Percentiles rank a stretch among this genome's conserved stretches.
Conservation (phyloP, 2,888 invertebrate species). For the Craniophora ligustri region DNA sequence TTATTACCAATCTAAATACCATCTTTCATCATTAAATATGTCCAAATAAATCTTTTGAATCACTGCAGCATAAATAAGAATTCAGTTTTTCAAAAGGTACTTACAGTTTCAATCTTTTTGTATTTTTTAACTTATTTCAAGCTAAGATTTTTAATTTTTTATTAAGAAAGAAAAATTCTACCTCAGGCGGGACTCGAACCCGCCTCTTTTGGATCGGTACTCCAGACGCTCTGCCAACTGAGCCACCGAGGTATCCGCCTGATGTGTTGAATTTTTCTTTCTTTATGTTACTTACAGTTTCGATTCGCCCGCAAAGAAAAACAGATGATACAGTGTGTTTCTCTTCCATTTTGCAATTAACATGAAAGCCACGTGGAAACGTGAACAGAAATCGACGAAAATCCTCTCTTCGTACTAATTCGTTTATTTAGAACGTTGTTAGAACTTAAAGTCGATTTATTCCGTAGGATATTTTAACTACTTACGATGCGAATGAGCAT, state of each 20-base stretch:
- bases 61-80: background rate
- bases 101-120: too few relatives aligned
- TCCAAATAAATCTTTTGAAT: background rate
- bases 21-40: background rate
- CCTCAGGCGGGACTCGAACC: too few relatives aligned
- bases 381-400: conserved; percentile 22
- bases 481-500: conserved; percentile 19
- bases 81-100: background rate
- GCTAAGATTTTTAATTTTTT: too few relatives aligned
- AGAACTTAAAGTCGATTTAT: conserved; percentile 35
- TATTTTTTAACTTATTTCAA: too few relatives aligned
- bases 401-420: conserved; percentile 22
- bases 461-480: conserved; percentile 15
- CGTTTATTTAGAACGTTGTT: conserved; percentile 38
- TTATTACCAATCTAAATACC: too few relatives aligned
- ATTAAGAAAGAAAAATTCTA: too few relatives aligned
- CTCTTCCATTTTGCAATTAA: conserved; percentile 30
- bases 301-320: background rate
- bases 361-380: conserved; percentile 11
- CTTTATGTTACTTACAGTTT: conserved; percentile 5
- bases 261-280: too few relatives aligned
- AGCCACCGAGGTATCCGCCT: too few relatives aligned
- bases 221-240: too few relatives aligned
- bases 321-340: conserved; percentile 9
- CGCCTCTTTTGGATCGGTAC: too few relatives aligned